phyloP scores from a whole-genome alignment of 2,113 vertebrate species.

The Cephalopholis sonnerati region DNA sequence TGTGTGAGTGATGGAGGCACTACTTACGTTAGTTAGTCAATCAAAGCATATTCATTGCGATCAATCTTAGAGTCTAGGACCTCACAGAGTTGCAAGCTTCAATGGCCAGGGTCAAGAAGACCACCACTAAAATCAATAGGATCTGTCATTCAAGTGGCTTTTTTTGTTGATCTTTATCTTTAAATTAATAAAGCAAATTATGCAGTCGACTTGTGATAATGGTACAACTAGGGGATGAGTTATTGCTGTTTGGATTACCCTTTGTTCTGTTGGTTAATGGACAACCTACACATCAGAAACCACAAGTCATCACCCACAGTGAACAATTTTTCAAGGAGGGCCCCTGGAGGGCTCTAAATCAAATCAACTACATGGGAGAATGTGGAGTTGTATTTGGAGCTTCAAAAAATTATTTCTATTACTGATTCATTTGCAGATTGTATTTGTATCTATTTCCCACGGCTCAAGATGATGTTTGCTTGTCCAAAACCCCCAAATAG shows the following conservation, averaged over 20 bases:
- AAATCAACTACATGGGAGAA: not conserved
- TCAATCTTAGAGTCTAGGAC: not conserved
- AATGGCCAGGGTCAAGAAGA: slow-evolving; percentile 9
- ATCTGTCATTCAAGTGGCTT: slow-evolving; percentile 17
- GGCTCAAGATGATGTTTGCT: no score
- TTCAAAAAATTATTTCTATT: not conserved
- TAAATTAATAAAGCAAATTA: slow-evolving; percentile 21
- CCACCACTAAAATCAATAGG: slow-evolving; percentile 13
- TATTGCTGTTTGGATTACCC: not conserved
- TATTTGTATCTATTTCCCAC: not conserved
- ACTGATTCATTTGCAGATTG: not conserved
- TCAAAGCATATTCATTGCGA: slow-evolving; percentile 14
- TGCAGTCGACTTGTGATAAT: not conserved
- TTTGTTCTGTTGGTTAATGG: not conserved
- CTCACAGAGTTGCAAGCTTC: not conserved
- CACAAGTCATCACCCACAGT: not conserved
- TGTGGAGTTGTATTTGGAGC: not conserved
- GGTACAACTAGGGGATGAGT: not conserved
- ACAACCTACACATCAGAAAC: not conserved
- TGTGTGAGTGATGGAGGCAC: slow-evolving; percentile 4
- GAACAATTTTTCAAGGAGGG: not conserved
- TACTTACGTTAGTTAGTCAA: slow-evolving; percentile 10
- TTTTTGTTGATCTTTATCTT: slow-evolving; percentile 18
- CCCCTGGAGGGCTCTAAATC: not conserved
- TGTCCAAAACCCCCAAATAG: not conserved